Conservation (phyloP, 2,888 invertebrate species). For the Seira musarum region DNA sequence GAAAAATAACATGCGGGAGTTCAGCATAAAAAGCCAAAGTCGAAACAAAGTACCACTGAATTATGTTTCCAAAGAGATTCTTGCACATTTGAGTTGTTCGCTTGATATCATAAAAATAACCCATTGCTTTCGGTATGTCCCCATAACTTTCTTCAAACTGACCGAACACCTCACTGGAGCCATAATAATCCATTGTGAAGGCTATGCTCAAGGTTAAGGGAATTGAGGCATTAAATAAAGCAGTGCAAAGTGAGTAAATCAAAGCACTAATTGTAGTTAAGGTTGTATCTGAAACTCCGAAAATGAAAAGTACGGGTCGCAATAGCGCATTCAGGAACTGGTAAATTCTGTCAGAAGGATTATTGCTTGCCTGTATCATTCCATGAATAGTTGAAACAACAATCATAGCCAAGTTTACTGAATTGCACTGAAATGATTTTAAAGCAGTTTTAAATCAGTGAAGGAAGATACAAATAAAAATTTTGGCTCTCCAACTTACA, state of each 20-base stretch:
- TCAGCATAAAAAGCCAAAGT: conserved; percentile 7
- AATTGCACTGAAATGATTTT: background rate
- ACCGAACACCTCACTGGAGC: background rate
- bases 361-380: background rate
- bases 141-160: background rate
- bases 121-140: background rate
- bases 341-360: background rate
- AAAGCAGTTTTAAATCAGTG: no score
- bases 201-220: background rate
- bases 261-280: background rate
- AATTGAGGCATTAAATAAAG: background rate
- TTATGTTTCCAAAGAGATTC: background rate
- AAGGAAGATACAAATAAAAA: no score
- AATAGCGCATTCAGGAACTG: background rate
- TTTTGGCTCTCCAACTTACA: background rate
- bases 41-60: conserved; percentile 8
- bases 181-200: background rate
- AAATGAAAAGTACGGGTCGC: background rate
- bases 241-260: background rate
- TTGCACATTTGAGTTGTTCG: no score
- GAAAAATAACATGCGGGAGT: conserved; percentile 7
- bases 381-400: background rate
- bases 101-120: background rate
- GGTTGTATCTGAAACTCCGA: background rate
- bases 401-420: background rate